Conservation (phyloP, 2,113 vertebrate genomes). For the Scophthalmus maximus region DNA sequence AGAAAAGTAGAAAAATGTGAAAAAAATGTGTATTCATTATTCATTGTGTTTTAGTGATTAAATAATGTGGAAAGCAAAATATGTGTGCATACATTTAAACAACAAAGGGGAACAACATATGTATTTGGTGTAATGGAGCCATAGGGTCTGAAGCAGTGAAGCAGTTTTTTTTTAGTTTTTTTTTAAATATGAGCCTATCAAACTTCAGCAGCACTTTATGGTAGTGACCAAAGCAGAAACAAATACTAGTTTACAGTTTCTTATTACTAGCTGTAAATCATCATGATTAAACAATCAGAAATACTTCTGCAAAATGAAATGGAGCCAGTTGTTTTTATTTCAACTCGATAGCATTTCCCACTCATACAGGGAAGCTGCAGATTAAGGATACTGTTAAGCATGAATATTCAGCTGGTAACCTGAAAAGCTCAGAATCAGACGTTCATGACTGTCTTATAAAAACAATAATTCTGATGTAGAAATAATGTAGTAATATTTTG, state of each 20-base stretch:
- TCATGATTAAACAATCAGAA: not conserved
- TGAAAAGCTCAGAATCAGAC: not conserved
- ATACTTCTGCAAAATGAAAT: conserved; percentile 61
- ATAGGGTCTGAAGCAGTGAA: not conserved
- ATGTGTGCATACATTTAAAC: not conserved
- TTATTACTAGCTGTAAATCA: conserved; percentile 33
- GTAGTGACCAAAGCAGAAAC: conserved; percentile 35
- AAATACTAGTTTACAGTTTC: conserved; percentile 36
- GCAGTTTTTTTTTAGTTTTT: too few species aligned
- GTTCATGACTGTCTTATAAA: not conserved
- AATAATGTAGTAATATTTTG: too few species aligned
- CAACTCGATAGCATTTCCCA: not conserved
- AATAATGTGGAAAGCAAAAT: too few species aligned
- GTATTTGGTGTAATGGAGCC: not conserved
- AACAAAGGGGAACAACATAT: not conserved
- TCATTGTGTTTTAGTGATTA: not conserved
- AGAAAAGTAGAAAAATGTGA: not conserved
- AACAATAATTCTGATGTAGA: not conserved
- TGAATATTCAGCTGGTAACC: conserved; percentile 9
- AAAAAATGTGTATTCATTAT: not conserved
- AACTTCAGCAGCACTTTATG: conserved; percentile 16
- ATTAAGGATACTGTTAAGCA: conserved; percentile 8
- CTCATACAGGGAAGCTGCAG: conserved; percentile 36
- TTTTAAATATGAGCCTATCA: conserved; percentile 3
- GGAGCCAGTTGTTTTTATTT: conserved; percentile 17